These are phyloP conservation scores for Trochalopteron elliotii DNA, from an alignment of 2,113 vertebrate genomes.

Conservation along the genomic window DNA sequence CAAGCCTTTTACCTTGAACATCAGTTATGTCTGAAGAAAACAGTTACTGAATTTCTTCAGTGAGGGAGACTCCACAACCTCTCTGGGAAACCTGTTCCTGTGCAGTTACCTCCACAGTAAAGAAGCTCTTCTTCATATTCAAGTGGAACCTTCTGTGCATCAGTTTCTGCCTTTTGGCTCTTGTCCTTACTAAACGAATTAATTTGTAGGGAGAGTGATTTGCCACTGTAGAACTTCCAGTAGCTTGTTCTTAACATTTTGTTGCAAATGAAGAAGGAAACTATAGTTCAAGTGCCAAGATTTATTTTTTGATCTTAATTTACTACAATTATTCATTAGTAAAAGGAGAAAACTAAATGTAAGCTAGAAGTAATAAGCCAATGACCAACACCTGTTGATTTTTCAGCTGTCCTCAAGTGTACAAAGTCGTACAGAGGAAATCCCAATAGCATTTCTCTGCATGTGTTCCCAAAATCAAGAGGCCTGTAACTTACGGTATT, in stretches of 20 bases:
- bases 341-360: neutral
- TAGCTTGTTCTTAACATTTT: neutral
- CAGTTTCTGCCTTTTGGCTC: neutral
- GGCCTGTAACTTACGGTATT: neutral
- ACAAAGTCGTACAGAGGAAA: neutral
- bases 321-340: neutral
- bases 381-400: neutral
- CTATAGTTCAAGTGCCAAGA: neutral
- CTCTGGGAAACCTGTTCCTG: neutral
- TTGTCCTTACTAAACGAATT: neutral
- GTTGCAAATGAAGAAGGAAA: neutral
- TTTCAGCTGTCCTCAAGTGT: neutral
- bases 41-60: neutral
- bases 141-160: neutral
- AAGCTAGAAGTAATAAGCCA: neutral
- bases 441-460: neutral
- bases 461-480: neutral
- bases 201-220: neutral
- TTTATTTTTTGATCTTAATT: neutral
- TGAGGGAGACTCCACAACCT: neutral
- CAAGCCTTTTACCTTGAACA: neutral
- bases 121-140: neutral
- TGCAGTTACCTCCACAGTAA: neutral
- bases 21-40: neutral
- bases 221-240: neutral